Percentiles rank a stretch among this genome's conserved stretches.
These are phyloP conservation scores for Leucoraja ocellata DNA, from an alignment of 2,797 vertebrate genomes.

Conservation along the genomic window DNA sequence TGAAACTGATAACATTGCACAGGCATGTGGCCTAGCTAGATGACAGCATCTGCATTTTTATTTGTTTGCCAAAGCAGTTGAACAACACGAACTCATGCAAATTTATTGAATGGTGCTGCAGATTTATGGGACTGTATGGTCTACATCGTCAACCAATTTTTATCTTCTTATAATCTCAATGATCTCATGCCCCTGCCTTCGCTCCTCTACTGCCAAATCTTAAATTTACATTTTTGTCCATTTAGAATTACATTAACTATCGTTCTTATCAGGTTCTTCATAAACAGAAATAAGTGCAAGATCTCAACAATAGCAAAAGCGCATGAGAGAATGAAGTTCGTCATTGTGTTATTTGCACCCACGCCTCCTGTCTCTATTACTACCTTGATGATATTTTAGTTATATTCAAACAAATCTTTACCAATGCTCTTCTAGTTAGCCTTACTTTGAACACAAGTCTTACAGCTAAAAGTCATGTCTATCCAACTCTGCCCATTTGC, in stretches of 20 bases:
- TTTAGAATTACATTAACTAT: neutral
- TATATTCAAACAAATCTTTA: neutral
- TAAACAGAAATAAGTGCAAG: neutral
- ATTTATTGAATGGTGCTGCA: too few relatives aligned
- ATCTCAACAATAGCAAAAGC: neutral
- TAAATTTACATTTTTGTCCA: neutral
- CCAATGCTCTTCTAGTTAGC: neutral
- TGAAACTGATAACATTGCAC: too few relatives aligned
- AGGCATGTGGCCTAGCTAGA: too few relatives aligned
- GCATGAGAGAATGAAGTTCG: neutral
- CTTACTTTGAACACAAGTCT: neutral
- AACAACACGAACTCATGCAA: too few relatives aligned
- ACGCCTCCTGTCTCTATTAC: neutral
- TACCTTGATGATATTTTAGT: neutral
- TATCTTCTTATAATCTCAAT: neutral
- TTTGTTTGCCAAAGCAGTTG: too few relatives aligned
- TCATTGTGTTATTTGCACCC: neutral
- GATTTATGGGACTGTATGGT: too few relatives aligned
- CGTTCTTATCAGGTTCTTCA: neutral
- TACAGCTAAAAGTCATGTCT: neutral
- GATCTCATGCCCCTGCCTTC: neutral
- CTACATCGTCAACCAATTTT: too few relatives aligned
- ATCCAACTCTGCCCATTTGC: neutral
- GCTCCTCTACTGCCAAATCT: neutral
- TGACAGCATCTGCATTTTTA: too few relatives aligned